Conservation (phyloP, 2,797 vertebrate species). For the Microtus californicus region DNA sequence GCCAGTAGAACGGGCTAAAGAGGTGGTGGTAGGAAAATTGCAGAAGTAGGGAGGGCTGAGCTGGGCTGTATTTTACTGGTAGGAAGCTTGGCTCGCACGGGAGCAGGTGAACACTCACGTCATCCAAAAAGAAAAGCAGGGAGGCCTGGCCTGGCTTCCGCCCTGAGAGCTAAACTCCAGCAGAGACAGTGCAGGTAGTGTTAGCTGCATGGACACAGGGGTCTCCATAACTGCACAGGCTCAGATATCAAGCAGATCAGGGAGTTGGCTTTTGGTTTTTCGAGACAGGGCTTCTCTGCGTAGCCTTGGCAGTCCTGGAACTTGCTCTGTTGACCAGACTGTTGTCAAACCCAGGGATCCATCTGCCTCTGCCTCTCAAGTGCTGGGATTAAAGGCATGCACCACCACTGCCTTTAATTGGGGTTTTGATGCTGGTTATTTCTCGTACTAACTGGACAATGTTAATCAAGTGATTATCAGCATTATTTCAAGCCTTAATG, state of each 20-base stretch:
- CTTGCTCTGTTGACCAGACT: neutral
- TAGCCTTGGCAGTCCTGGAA: neutral
- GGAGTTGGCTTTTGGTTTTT: neutral
- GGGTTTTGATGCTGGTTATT: conserved; percentile 17
- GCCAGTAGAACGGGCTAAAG: neutral
- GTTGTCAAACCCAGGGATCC: neutral
- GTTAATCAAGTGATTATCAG: conserved; percentile 32
- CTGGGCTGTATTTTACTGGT: neutral
- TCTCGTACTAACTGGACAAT: neutral
- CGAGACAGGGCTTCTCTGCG: neutral
- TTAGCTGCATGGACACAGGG: neutral
- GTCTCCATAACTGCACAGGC: neutral
- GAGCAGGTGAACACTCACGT: neutral
- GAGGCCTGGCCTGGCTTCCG: neutral
- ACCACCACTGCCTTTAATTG: neutral
- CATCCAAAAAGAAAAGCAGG: neutral
- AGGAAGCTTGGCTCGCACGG: neutral
- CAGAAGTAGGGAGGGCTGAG: neutral
- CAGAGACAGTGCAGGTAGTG: neutral
- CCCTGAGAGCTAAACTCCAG: neutral
- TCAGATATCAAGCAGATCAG: neutral
- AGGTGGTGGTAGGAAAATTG: neutral
- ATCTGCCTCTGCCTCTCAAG: neutral
- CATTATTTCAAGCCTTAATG: conserved; percentile 60
- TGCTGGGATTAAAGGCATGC: neutral